Evolutionary conservation across 2,888 invertebrate genomes (phyloP).

Genomic region (Sialis fuliginosa): DNA sequence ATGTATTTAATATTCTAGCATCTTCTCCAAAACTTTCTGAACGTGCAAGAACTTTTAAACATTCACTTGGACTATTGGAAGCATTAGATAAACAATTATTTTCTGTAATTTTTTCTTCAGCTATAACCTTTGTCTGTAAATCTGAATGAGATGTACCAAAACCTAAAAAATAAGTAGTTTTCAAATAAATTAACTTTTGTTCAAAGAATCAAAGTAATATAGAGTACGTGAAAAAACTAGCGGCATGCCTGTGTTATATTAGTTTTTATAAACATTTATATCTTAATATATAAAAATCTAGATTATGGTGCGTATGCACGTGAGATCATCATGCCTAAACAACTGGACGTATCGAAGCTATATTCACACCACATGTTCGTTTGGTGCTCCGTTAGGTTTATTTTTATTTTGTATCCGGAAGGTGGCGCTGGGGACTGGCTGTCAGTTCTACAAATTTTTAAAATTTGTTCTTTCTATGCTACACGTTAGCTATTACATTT

Average conservation of each 20-base stretch:
- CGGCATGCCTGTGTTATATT: neutral
- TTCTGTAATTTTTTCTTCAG: constrained; percentile 4
- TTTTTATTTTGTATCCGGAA: too few relatives aligned
- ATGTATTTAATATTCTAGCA: constrained; percentile 53
- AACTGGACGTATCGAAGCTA: too few relatives aligned
- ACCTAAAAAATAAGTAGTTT: neutral
- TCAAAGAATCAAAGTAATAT: neutral
- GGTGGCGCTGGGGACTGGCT: too few relatives aligned
- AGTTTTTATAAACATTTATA: neutral
- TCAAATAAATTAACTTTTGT: too few relatives aligned
- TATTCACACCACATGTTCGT: too few relatives aligned
- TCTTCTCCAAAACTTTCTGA: constrained; percentile 69
- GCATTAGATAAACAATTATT: constrained; percentile 7
- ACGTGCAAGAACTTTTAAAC: constrained; percentile 35
- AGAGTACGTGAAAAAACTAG: neutral
- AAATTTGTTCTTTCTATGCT: too few relatives aligned
- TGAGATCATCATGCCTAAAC: too few relatives aligned
- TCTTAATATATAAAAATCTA: too few relatives aligned
- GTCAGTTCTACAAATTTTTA: too few relatives aligned
- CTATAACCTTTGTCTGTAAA: constrained; percentile 13
- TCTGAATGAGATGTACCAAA: neutral
- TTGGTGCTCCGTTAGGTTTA: too few relatives aligned
- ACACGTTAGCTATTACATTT: too few relatives aligned
- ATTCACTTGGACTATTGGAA: constrained; percentile 44
- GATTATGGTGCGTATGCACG: too few relatives aligned